A percentile compares a stretch with the other conserved stretches of the same genome.
Evolutionary conservation across 2,113 vertebrate genomes (phyloP).

Genomic region (Aepyceros melampus): DNA sequence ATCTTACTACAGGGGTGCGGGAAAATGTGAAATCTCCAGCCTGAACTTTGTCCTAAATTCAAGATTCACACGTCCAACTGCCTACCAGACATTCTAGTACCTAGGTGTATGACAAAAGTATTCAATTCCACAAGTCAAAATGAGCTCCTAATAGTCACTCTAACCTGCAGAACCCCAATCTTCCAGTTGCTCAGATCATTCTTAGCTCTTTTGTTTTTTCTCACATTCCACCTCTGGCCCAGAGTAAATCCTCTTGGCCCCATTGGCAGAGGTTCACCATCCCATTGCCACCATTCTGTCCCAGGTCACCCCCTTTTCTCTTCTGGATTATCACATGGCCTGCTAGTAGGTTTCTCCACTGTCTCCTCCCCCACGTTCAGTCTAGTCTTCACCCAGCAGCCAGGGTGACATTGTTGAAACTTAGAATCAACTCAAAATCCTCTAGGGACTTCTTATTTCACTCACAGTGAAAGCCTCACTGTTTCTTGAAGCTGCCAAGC

Average conservation of each 20-base stretch:
- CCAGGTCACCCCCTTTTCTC: background rate
- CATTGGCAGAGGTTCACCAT: background rate
- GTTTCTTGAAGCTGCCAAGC: background rate
- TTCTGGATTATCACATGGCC: background rate
- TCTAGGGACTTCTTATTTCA: background rate
- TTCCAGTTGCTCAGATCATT: background rate
- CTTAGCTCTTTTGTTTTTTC: background rate
- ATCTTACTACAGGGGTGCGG: background rate
- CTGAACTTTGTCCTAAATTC: conserved; percentile 4
- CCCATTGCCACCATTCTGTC: background rate
- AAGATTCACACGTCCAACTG: background rate
- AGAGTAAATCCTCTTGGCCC: background rate
- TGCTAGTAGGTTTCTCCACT: background rate
- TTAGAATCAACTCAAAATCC: background rate
- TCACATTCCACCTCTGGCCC: background rate
- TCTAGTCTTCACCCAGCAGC: background rate
- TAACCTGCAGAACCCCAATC: background rate
- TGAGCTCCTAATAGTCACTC: background rate
- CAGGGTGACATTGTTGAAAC: background rate
- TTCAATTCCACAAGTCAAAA: background rate
- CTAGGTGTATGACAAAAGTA: background rate
- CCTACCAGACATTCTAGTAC: background rate
- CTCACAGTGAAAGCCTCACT: background rate
- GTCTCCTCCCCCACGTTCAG: background rate
- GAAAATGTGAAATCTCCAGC: conserved; percentile 17